phyloP scores from a whole-genome alignment of 2,113 vertebrate species.

The Collichthys lucidus region DNA sequence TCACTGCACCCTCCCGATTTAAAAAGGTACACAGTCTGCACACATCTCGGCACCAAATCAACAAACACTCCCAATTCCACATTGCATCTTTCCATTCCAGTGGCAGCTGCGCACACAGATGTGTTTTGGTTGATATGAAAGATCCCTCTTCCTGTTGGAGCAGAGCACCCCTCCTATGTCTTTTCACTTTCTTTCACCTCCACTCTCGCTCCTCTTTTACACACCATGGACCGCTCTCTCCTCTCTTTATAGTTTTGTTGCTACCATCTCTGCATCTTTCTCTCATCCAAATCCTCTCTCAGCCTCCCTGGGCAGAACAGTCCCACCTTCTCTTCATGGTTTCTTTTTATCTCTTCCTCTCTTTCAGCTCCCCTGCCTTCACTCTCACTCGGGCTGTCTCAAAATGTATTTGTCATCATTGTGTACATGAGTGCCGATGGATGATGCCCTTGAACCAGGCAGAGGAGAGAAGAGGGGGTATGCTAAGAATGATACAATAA shows the following conservation, averaged over 20 bases:
- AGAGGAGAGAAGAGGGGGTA: not conserved
- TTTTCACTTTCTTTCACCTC: slow-evolving; percentile 39
- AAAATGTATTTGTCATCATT: slow-evolving; percentile 58
- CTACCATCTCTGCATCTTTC: slow-evolving; percentile 31
- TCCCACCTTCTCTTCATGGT: slow-evolving; percentile 25
- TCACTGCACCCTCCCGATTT: slow-evolving; percentile 12
- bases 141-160: slow-evolving; percentile 26
- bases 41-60: slow-evolving; percentile 10
- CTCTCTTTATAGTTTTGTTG: slow-evolving; percentile 19
- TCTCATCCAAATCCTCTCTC: slow-evolving; percentile 56
- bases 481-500: slow-evolving; percentile 13
- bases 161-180: slow-evolving; percentile 31
- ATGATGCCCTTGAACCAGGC: slow-evolving; percentile 33
- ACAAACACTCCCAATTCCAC: slow-evolving; percentile 28
- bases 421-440: slow-evolving; percentile 22
- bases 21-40: slow-evolving; percentile 19
- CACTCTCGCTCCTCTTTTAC: slow-evolving; percentile 32
- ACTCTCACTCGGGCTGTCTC: slow-evolving; percentile 51
- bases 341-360: slow-evolving; percentile 19
- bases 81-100: slow-evolving; percentile 18
- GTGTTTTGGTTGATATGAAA: slow-evolving; percentile 55
- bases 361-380: slow-evolving; percentile 49
- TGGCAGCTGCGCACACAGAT: slow-evolving; percentile 53
- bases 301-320: slow-evolving; percentile 19
- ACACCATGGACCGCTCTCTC: slow-evolving; percentile 5